Conservation (phyloP, 1,140 invertebrate genomes). For the Ladona fulva region DNA sequence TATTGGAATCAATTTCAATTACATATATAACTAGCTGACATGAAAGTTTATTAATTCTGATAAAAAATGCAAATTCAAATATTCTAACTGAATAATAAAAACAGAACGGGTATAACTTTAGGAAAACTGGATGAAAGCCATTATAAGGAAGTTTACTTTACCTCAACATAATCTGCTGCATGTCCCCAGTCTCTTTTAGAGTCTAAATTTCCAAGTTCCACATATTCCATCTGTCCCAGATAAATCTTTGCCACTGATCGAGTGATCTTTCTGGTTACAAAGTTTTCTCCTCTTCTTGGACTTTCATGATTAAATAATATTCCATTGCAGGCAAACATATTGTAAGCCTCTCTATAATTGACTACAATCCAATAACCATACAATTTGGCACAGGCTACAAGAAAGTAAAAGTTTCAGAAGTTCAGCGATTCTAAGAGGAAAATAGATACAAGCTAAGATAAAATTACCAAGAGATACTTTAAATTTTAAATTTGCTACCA, state of each 20-base stretch:
- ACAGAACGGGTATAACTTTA: constrained; percentile 19
- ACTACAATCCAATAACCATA: constrained; percentile 98
- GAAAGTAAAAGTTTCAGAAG: constrained; percentile 9
- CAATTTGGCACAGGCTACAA: constrained; percentile 90
- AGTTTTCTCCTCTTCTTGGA: constrained; percentile 94
- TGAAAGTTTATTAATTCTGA: no score
- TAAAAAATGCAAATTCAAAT: no score
- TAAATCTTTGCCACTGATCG: constrained; percentile 93
- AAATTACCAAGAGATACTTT: no score
- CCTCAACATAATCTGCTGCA: constrained; percentile 97
- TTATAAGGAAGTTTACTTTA: constrained; percentile 49
- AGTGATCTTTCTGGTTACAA: constrained; percentile 98
- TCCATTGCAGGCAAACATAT: constrained; percentile 97
- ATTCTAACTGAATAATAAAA: constrained; percentile 23
- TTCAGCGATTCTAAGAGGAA: background rate
- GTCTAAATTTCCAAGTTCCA: constrained; percentile 94
- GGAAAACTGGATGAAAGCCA: background rate
- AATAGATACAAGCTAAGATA: no score
- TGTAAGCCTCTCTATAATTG: constrained; percentile 97
- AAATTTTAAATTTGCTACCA: no score
- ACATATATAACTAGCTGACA: no score
- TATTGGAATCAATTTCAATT: no score
- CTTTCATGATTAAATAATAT: constrained; percentile 99
- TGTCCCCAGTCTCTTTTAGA: constrained; percentile 98
- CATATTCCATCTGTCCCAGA: constrained; percentile 71